Evolutionary conservation across 2,113 vertebrate species (phyloP), one percentile per base, ranked within the genome.

Genomic region (Eleginops maclovinus): DNA sequence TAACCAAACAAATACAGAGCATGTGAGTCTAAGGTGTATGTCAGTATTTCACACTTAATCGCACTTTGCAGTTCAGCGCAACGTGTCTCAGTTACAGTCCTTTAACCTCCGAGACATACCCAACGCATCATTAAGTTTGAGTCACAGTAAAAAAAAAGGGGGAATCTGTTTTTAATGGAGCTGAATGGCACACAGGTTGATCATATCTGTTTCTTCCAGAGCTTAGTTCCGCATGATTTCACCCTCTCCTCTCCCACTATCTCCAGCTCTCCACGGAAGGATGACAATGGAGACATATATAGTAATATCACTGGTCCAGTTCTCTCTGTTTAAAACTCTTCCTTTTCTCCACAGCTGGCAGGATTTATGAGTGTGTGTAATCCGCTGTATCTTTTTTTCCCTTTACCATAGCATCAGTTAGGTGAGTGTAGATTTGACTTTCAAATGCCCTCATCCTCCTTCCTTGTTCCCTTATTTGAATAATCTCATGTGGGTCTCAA

Each of bases 401-500:
- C 2, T 46, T 24, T 5, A 26, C n/a, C 41, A 56, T 16, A 21
- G 28, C 21, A 5, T 22, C 82, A 76, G 85, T 84, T 87, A 85
- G 55, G 28, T 77, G 26, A 21, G 22, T 36, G 26, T 10, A 7
- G 31, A 81, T 88, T 89, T 90, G 60, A 80, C 64, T 93, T 71
- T 68, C 83, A 90, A 91, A 91, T 76, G 24, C n/a, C 26, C 7
- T 59, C 17, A 2, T 4, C 31, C 3, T 26, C 26, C 28, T 80
- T 75, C 62, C 80, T 51, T 9, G 19, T 72, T 46, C n/a, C 41
- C 21, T 36, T 0, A 83, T 93, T 91, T 90, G 79, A 88, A 90
- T 93, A 80, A 65, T 40, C 61, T 3, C 12, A 50, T 28, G 16
- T 0, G 4, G 14, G 17, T 50, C 53, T 89, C 81, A 86, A 75